Percentiles rank a stretch among this genome's conserved stretches.
These are phyloP conservation scores for Nannobrachium achirus DNA, from an alignment of 2,113 vertebrate species.

Conservation along the genomic window DNA sequence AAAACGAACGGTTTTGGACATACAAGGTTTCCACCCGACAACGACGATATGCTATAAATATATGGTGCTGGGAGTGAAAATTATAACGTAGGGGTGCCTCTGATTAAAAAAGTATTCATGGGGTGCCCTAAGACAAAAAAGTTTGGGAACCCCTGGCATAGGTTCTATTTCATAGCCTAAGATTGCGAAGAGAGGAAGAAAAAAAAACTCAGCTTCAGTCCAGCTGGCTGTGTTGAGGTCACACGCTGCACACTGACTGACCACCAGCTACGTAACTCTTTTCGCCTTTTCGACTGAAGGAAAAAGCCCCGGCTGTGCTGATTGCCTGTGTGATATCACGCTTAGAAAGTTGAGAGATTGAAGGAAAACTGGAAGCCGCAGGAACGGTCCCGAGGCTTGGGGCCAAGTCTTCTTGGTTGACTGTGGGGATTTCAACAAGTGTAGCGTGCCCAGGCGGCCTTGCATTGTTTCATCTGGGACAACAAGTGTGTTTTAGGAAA, in stretches of 20 bases:
- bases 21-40: no score
- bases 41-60: no score
- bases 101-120: no score
- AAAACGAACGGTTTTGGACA: no score
- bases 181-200: no score
- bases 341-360: constrained; percentile 20
- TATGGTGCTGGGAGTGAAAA: no score
- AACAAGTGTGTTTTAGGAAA: constrained; percentile 23
- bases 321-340: constrained; percentile 42
- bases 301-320: constrained; percentile 27
- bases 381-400: neutral
- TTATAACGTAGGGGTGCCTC: no score
- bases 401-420: constrained; percentile 34
- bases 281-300: constrained; percentile 22
- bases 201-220: neutral
- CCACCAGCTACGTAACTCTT: constrained; percentile 22
- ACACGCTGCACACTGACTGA: constrained; percentile 24
- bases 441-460: constrained; percentile 9
- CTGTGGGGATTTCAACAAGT: constrained; percentile 17
- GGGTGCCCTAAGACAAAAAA: no score
- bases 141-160: no score
- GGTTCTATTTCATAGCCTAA: neutral
- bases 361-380: constrained; percentile 45
- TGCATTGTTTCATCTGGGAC: constrained; percentile 23
- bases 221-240: neutral